phyloP scores from a whole-genome alignment of 2,113 vertebrate species.

The Brachyistius frenatus region DNA sequence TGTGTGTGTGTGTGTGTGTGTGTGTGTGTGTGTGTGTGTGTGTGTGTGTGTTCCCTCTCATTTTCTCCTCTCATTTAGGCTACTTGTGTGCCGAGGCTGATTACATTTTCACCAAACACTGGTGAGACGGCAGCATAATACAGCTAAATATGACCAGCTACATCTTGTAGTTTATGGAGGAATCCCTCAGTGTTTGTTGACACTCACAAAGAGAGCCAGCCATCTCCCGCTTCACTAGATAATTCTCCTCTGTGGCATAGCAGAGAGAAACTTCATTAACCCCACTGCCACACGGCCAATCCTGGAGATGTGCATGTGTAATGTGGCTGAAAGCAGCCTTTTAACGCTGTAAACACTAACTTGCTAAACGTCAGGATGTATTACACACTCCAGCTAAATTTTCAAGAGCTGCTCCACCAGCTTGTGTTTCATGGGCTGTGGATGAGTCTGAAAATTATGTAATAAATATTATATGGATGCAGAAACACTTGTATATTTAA shows the following conservation, averaged over 20 bases:
- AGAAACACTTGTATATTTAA: constrained; percentile 39
- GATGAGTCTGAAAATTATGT: constrained; percentile 43
- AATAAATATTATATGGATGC: constrained; percentile 54
- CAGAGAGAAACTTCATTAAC: constrained; percentile 87
- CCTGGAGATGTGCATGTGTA: constrained; percentile 84
- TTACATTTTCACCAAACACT: constrained; percentile 53
- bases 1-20: too few relatives aligned
- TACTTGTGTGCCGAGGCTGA: constrained; percentile 36
- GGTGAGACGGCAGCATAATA: constrained; percentile 45
- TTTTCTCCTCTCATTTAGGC: constrained; percentile 32
- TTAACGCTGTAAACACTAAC: constrained; percentile 82
- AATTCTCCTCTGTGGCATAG: constrained; percentile 78
- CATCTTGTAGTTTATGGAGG: constrained; percentile 49
- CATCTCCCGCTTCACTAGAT: constrained; percentile 80
- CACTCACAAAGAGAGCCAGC: constrained; percentile 71
- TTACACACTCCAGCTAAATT: constrained; percentile 79
- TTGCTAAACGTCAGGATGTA: constrained; percentile 78
- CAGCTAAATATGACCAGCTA: constrained; percentile 50
- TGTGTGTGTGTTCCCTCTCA: not conserved
- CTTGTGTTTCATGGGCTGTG: constrained; percentile 59
- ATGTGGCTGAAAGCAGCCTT: constrained; percentile 86
- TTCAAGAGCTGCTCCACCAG: constrained; percentile 58
- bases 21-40: too few relatives aligned
- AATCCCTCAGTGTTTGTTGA: constrained; percentile 79
- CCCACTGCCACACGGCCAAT: constrained; percentile 78